These are phyloP conservation scores for Tauraco erythrolophus DNA, from an alignment of 2,113 vertebrate genomes.

Conservation along the genomic window DNA sequence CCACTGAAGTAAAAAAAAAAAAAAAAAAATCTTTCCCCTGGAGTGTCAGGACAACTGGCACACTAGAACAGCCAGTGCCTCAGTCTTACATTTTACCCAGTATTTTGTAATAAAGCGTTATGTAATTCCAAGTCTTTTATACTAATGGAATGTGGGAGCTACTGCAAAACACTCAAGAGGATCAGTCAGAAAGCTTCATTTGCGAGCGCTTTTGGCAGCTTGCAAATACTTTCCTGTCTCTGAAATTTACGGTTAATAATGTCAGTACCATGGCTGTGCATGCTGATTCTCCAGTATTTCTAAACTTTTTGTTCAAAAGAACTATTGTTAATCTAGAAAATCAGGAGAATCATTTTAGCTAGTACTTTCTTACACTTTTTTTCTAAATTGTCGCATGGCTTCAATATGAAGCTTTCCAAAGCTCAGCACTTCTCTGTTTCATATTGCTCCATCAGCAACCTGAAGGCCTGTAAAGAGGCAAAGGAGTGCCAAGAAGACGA, in stretches of 20 bases:
- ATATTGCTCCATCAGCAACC: background rate
- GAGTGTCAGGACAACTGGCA: background rate
- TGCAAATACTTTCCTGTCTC: constrained; percentile 70
- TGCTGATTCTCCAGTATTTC: background rate
- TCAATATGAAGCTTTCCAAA: background rate
- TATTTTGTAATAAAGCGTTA: constrained; percentile 32
- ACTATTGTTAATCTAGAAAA: background rate
- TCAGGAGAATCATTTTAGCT: background rate
- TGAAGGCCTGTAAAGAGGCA: background rate
- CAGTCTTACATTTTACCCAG: constrained; percentile 38
- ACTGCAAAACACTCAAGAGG: constrained; percentile 67
- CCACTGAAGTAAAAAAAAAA: background rate
- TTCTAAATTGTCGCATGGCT: background rate
- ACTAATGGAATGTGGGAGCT: constrained; percentile 58
- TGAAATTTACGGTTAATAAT: constrained; percentile 54
- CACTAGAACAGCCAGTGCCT: background rate
- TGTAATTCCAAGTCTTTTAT: constrained; percentile 66
- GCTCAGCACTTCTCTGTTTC: background rate
- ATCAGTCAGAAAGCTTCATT: constrained; percentile 61
- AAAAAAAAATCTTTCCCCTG: background rate
- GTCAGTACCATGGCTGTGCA: constrained; percentile 27
- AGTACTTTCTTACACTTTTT: background rate
- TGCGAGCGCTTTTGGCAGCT: constrained; percentile 54
- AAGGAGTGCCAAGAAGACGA: background rate
- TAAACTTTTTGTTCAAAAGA: background rate